Evolutionary conservation across 2,113 vertebrate species (phyloP), one percentile per base, ranked within the genome.

Genomic region (Bos indicus): DNA sequence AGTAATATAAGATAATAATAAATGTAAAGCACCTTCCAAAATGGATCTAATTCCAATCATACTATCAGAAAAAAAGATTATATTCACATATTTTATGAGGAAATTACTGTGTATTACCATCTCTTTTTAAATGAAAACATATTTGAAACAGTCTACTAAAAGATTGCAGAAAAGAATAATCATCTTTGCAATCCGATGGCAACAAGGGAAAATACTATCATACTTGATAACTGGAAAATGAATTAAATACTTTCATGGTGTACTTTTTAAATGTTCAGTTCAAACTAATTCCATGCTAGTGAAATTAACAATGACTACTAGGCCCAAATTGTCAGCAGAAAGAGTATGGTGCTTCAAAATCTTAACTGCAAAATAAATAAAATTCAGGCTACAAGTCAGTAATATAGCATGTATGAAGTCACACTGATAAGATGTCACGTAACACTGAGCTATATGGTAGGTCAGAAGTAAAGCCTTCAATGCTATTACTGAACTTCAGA

Each of bases 51-150:
- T 96, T 96, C 26, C 21, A 81, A 92, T 81, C 36, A 91, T 28
- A 16, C 15, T 60, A 77, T 90, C 33, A 54, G 67, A 77, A 67
- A 92, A 92, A 92, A 77, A 88, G 9, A 81, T 43, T 67, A 67
- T 30, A 94, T 54, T 92, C 16, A 62, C 30, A 8, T 90, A 93
- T 88, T 62, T 89, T 92, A 93, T 86, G 77, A 96, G 25, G 87
- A 91, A 97, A 95, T 92, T 60, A n/a, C 6, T 54, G 6, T 59
- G 4, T 71, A 60, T 74, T 86, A 15, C 9, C 19, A 91, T 54
- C 77, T 96, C n/a, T 64, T 96, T 92, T 90, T 90, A 85, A 96
- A 91, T 85, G 12, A 88, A 96, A 97, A 71, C 2, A 23, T 86
- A 80, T 56, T n/a, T 83, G 64, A 91, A 59, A 48, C 46, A 91